Conservation (phyloP, 2,113 vertebrate species). For the Entelurus aequoreus region DNA sequence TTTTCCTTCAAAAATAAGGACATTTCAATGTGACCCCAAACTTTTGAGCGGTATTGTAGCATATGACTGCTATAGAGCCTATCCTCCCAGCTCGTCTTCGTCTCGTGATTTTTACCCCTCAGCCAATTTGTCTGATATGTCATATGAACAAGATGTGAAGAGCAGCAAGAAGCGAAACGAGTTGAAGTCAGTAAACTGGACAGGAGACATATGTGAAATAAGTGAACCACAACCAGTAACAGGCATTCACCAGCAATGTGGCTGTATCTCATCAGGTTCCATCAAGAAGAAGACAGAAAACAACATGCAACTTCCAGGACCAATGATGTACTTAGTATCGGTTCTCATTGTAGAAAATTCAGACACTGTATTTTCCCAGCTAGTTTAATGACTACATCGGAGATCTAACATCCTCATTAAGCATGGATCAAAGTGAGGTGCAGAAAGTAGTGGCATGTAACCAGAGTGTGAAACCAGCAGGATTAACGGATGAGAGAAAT, state of each 20-base stretch:
- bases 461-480: slow-evolving; percentile 52
- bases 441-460: slow-evolving; percentile 39
- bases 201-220: slow-evolving; percentile 28
- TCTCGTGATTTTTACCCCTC: no score
- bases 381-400: slow-evolving; percentile 58
- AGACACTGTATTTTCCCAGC: slow-evolving; percentile 41
- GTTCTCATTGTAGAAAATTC: background rate
- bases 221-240: slow-evolving; percentile 13
- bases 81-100: no score
- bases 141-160: background rate
- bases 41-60: no score
- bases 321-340: background rate
- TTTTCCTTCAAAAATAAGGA: no score
- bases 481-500: slow-evolving; percentile 60
- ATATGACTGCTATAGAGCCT: no score
- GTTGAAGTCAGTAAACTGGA: slow-evolving; percentile 14
- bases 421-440: slow-evolving; percentile 58
- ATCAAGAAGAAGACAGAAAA: background rate
- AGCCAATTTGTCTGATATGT: slow-evolving; percentile 2
- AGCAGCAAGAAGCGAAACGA: slow-evolving; percentile 10
- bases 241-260: no score
- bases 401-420: slow-evolving; percentile 65
- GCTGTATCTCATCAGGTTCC: background rate
- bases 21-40: no score
- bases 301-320: background rate